Evolutionary conservation across 2,113 vertebrate species (phyloP), one percentile per base, ranked within the genome.

Genomic region (Miniopterus natalensis): DNA sequence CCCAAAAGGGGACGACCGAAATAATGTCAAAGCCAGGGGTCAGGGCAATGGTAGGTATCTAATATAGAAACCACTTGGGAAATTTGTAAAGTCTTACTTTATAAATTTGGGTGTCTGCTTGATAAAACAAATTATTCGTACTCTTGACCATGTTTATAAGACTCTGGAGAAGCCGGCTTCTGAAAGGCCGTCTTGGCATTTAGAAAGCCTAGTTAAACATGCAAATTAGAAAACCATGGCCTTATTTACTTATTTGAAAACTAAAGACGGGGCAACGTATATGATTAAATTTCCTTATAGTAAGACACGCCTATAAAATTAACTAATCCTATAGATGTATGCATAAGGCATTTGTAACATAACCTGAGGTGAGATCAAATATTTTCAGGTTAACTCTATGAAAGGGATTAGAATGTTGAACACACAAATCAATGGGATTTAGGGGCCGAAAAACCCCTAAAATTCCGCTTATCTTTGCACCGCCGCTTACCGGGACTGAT

Each of bases 11-110:
- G 15, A 11, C 2, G 0, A 42, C 25, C 31, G 3, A 68, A n/a
- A 17, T 3, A 1, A 42, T 0, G 4, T 1, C 4, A 0, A 0
- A 15, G 3, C 23, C 0, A 14, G 20, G 1, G 2, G 40, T 6
- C 9, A 7, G 47, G 84, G 25, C 12, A 1, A 1, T 0, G 9
- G 53, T 45, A 23, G 36, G 74, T 3, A 8, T 11, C 55, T 6
- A 6, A 5, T 0, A 14, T 0, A 1, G 29, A 1, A 8, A 8
- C 10, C 40, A 0, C 2, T 5, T 20, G 23, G 3, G 59, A 55
- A 29, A 59, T 15, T 7, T 20, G 63, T 6, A 42, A 84, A 21
- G 36, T 2, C 27, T 6, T 0, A 42, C 75, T 70, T 51, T 29
- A 25, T 4, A 49, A 81, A 61, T 73, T 36, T 3, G 13, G 75